These are phyloP conservation scores for Rhombomys opimus DNA, from an alignment of 2,113 vertebrate genomes.

Conservation along the genomic window DNA sequence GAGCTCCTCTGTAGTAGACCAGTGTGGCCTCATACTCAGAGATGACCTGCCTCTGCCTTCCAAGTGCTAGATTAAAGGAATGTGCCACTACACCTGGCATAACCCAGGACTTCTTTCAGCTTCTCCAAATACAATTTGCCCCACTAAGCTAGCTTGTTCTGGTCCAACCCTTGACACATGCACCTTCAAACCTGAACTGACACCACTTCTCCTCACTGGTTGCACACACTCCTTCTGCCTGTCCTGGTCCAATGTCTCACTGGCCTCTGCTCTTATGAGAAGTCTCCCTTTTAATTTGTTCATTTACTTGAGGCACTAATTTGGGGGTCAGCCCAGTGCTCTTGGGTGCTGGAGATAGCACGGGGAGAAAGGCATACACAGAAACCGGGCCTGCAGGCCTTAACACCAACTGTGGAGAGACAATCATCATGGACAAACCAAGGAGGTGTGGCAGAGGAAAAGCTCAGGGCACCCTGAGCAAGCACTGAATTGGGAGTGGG, in stretches of 20 bases:
- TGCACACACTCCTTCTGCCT: background rate
- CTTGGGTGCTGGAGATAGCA: background rate
- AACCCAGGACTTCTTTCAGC: background rate
- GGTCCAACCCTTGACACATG: accelerated
- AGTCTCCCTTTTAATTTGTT: background rate
- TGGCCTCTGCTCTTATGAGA: background rate
- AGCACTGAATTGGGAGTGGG: background rate
- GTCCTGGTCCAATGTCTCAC: background rate
- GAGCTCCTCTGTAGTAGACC: background rate
- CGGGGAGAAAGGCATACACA: background rate
- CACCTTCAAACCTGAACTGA: background rate
- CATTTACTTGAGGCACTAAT: background rate
- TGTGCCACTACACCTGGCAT: background rate
- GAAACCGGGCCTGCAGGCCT: background rate
- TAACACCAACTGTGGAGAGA: accelerated
- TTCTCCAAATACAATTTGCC: background rate
- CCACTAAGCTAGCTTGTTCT: background rate
- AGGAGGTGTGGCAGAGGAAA: background rate
- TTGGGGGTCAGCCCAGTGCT: background rate
- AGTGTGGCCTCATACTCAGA: background rate
- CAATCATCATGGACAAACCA: background rate
- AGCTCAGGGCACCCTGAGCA: accelerated
- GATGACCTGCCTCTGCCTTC: background rate
- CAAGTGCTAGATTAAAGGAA: background rate
- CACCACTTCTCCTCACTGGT: background rate